phyloP scores from a whole-genome alignment of 2,113 vertebrate genomes.

The Tyto alba region DNA sequence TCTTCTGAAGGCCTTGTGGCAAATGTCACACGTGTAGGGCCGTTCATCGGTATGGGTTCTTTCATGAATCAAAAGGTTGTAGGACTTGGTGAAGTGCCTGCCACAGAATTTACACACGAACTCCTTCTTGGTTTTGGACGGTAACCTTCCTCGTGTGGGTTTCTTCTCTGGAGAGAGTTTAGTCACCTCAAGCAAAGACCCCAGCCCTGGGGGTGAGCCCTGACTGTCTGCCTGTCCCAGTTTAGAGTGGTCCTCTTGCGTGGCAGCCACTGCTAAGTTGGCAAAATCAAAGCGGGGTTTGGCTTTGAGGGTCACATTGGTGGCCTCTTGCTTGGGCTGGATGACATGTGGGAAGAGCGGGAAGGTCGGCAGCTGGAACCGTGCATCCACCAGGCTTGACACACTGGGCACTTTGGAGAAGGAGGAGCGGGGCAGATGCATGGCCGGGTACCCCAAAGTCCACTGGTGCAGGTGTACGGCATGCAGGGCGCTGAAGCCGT shows the following conservation, averaged over 20 bases:
- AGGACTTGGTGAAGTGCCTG: conserved; percentile 98
- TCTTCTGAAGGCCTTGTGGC: conserved; percentile 97
- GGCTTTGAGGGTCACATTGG: conserved; percentile 75
- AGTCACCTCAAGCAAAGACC: conserved; percentile 87
- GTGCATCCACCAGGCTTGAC: conserved; percentile 78
- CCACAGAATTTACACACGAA: conserved; percentile 99
- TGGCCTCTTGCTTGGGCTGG: conserved; percentile 84
- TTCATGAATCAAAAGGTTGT: conserved; percentile 98
- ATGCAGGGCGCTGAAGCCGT: conserved; percentile 93
- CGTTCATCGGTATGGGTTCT: conserved; percentile 96
- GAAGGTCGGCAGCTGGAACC: conserved; percentile 86
- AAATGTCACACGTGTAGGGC: conserved; percentile 98
- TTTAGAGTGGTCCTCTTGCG: conserved; percentile 90
- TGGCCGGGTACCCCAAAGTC: conserved; percentile 91
- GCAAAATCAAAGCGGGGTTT: conserved; percentile 98
- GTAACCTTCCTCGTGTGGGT: conserved; percentile 88
- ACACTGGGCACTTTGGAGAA: conserved; percentile 86
- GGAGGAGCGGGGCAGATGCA: conserved; percentile 87
- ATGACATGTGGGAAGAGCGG: conserved; percentile 90
- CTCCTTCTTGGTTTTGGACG: conserved; percentile 98
- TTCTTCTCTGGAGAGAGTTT: conserved; percentile 94
- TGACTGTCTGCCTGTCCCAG: conserved; percentile 82
- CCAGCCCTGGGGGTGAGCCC: conserved; percentile 77
- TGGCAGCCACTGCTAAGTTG: conserved; percentile 92
- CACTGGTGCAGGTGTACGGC: conserved; percentile 96